Evolutionary conservation across 53 echinoderm and acorn worm genomes (phyloP).

Genomic region (Paracentrotus lividus): DNA sequence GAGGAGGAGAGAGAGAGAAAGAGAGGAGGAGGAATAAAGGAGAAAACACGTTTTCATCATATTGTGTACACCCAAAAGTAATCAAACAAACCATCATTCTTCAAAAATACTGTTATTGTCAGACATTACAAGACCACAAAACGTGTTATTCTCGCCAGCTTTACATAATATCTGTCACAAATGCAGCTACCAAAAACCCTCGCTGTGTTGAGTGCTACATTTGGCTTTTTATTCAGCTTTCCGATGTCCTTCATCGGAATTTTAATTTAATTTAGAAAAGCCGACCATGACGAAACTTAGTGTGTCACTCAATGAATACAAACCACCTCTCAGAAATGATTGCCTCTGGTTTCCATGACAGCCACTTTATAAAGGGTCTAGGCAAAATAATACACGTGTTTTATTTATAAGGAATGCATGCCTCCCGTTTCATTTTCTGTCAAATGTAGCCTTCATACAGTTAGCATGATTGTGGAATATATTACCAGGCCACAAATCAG

Average conservation of each 20-base stretch:
- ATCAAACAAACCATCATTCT: too few species aligned
- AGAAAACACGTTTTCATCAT: too few species aligned
- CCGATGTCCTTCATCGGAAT: not conserved
- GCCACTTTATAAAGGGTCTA: not conserved
- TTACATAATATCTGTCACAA: too few species aligned
- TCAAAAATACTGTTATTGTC: too few species aligned
- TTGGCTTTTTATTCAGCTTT: not conserved
- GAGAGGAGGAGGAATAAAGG: too few species aligned
- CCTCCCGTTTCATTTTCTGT: not conserved
- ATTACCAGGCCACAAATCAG: too few species aligned
- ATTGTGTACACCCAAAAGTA: too few species aligned
- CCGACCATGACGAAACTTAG: slow-evolving; percentile 25
- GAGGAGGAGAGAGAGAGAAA: too few species aligned
- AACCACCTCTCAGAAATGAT: slow-evolving; percentile 8
- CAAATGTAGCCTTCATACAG: not conserved
- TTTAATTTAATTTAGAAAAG: slow-evolving; percentile 22
- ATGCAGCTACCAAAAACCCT: too few species aligned
- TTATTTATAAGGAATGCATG: not conserved
- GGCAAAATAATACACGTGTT: not conserved
- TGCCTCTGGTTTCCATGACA: slow-evolving; percentile 21
- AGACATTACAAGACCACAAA: too few species aligned
- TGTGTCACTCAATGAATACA: slow-evolving; percentile 33
- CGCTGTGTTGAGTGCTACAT: not conserved
- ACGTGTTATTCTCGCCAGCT: too few species aligned
- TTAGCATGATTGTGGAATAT: not conserved